Evolutionary conservation across 2,797 vertebrate genomes (phyloP).

Genomic region (Rhyacichthys aspro): DNA sequence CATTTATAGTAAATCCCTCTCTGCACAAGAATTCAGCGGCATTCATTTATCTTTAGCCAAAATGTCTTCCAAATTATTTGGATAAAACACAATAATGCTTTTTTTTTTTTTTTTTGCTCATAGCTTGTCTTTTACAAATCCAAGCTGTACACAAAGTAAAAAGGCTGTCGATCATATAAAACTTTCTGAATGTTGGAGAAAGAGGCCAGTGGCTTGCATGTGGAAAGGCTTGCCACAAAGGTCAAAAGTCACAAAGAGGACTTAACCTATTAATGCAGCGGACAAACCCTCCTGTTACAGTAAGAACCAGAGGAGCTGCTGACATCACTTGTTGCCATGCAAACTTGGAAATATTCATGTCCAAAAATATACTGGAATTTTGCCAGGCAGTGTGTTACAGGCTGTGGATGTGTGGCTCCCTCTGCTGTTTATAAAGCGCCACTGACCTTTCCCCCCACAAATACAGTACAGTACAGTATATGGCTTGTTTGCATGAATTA

Average conservation of each 20-base stretch:
- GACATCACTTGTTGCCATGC: slow-evolving; percentile 21
- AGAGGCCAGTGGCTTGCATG: slow-evolving; percentile 40
- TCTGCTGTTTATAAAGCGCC: slow-evolving; percentile 53
- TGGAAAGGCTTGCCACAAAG: slow-evolving; percentile 31
- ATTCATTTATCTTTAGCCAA: slow-evolving; percentile 48
- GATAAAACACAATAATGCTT: slow-evolving; percentile 40
- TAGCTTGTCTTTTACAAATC: slow-evolving; percentile 46
- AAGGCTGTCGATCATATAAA: slow-evolving; percentile 51
- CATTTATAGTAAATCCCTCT: slow-evolving; percentile 34
- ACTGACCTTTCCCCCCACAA: slow-evolving; percentile 34
- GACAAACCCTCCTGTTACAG: slow-evolving; percentile 25
- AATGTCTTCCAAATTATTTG: slow-evolving; percentile 40
- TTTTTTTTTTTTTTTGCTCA: slow-evolving; percentile 32
- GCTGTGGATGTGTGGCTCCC: slow-evolving; percentile 48
- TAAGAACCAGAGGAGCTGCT: slow-evolving; percentile 13
- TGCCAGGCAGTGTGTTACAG: slow-evolving; percentile 26
- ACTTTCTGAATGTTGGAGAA: slow-evolving; percentile 39
- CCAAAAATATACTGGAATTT: slow-evolving; percentile 16
- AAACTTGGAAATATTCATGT: slow-evolving; percentile 21
- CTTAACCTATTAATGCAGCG: slow-evolving; percentile 46
- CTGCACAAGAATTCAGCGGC: slow-evolving; percentile 8
- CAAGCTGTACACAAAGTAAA: slow-evolving; percentile 44
- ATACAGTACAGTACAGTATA: slow-evolving; percentile 47
- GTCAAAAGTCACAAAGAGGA: slow-evolving; percentile 48
- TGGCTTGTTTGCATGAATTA: slow-evolving; percentile 56